These are phyloP conservation scores for Orbicella faveolata DNA, from an alignment of 64 coral and sea anemone genomes.

Conservation along the genomic window DNA sequence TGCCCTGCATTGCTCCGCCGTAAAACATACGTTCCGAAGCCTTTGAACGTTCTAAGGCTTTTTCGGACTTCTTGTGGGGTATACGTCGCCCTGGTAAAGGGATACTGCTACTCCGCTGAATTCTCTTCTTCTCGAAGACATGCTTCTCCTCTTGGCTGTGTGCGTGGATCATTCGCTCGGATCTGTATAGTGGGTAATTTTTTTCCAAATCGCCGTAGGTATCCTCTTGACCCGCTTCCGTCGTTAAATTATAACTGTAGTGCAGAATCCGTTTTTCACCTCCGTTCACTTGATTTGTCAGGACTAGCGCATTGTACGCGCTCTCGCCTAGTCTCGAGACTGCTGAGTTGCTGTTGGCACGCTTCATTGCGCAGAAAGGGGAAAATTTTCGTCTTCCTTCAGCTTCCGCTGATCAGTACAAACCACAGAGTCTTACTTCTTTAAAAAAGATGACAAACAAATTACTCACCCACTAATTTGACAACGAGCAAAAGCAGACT, in stretches of 20 bases:
- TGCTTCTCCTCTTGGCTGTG: neutral
- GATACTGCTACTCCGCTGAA: slow-evolving; percentile 15
- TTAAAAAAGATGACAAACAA: neutral
- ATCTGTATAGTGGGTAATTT: neutral
- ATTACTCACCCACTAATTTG: neutral
- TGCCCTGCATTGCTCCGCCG: neutral
- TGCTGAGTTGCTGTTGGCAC: neutral
- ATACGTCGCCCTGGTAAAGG: neutral
- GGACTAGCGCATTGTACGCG: slow-evolving; percentile 24
- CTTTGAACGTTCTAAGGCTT: neutral
- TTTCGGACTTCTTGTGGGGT: neutral
- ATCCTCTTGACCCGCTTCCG: neutral
- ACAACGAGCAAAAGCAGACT: neutral
- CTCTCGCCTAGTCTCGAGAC: slow-evolving; percentile 31
- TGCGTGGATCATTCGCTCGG: neutral
- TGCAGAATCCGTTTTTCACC: slow-evolving; percentile 4
- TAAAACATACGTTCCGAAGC: neutral
- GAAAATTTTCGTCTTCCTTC: neutral
- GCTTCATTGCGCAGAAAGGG: neutral
- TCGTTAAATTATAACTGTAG: slow-evolving; percentile 16
- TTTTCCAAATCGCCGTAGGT: neutral
- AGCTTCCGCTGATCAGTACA: neutral
- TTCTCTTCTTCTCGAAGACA: neutral
- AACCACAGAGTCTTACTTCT: neutral
- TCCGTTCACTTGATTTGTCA: slow-evolving; percentile 28